phyloP scores from a whole-genome alignment of 2,888 invertebrate genomes.

The Cephus nigrinus region DNA sequence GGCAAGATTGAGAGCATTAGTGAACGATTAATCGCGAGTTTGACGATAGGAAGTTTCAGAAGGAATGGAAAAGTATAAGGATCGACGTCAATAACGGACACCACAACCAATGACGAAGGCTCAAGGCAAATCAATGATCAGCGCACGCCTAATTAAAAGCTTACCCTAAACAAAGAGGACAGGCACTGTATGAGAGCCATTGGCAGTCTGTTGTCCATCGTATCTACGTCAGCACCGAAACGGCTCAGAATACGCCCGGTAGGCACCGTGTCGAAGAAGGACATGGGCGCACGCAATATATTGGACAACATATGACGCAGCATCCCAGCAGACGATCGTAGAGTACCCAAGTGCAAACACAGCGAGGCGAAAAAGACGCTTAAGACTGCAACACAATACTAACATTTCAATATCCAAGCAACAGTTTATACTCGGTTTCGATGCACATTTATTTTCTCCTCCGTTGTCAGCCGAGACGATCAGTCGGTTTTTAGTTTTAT shows the following conservation, averaged over 20 bases:
- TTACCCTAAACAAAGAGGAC: slow-evolving; percentile 57
- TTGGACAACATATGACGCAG: slow-evolving; percentile 67
- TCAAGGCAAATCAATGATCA: slow-evolving; percentile 14
- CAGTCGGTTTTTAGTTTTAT: background rate
- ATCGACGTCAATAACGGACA: background rate
- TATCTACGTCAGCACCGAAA: slow-evolving; percentile 71
- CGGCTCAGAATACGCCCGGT: slow-evolving; percentile 74
- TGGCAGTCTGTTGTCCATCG: slow-evolving; percentile 69
- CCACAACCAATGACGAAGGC: background rate
- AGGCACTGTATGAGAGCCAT: slow-evolving; percentile 53
- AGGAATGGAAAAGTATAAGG: background rate
- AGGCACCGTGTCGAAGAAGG: slow-evolving; percentile 74
- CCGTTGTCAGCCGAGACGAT: background rate
- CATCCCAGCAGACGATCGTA: slow-evolving; percentile 63
- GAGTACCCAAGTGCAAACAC: slow-evolving; percentile 74
- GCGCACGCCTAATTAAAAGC: slow-evolving; percentile 25
- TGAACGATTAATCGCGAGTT: background rate
- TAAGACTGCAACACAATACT: slow-evolving; percentile 69
- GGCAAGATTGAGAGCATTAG: background rate
- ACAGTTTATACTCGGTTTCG: background rate
- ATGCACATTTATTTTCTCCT: background rate
- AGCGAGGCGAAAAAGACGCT: slow-evolving; percentile 76
- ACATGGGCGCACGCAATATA: slow-evolving; percentile 70
- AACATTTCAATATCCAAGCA: slow-evolving; percentile 7
- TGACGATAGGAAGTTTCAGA: background rate